phyloP scores from a whole-genome alignment of 2,797 vertebrate genomes.

The Sebastes elongatus region DNA sequence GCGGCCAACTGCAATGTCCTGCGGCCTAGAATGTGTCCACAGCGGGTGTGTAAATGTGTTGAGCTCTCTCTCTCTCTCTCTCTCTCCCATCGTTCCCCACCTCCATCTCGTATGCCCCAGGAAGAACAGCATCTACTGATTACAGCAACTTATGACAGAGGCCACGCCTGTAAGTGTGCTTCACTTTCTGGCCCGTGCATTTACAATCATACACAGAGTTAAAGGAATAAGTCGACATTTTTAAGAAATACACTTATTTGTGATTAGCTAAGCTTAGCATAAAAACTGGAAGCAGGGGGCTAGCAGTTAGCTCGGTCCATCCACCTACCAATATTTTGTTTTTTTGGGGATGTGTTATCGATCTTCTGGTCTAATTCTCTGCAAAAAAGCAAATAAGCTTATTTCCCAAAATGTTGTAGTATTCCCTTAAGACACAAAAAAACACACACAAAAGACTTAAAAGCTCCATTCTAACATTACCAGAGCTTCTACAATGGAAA shows the following conservation, averaged over 20 bases:
- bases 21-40: not conserved
- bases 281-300: not conserved
- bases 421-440: constrained; percentile 9
- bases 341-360: too few relatives aligned
- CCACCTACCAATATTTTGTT: not conserved
- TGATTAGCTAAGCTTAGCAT: not conserved
- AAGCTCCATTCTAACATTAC: not conserved
- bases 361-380: not conserved
- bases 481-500: not conserved
- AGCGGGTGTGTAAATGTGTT: not conserved
- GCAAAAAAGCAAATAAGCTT: not conserved
- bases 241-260: not conserved
- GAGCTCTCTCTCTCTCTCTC: constrained; percentile 19
- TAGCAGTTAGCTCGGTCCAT: not conserved
- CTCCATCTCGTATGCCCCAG: constrained; percentile 15
- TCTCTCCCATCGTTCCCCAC: constrained; percentile 28
- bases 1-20: not conserved
- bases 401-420: constrained; percentile 8
- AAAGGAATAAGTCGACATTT: constrained; percentile 12
- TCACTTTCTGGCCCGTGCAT: constrained; percentile 9
- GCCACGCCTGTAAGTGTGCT: not conserved
- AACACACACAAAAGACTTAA: not conserved
- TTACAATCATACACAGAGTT: constrained; percentile 38
- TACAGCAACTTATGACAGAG: constrained; percentile 48
- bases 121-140: constrained; percentile 55